Evolutionary conservation across 2,888 invertebrate species (phyloP).

Genomic region (Drosophila paranaensis): DNA sequence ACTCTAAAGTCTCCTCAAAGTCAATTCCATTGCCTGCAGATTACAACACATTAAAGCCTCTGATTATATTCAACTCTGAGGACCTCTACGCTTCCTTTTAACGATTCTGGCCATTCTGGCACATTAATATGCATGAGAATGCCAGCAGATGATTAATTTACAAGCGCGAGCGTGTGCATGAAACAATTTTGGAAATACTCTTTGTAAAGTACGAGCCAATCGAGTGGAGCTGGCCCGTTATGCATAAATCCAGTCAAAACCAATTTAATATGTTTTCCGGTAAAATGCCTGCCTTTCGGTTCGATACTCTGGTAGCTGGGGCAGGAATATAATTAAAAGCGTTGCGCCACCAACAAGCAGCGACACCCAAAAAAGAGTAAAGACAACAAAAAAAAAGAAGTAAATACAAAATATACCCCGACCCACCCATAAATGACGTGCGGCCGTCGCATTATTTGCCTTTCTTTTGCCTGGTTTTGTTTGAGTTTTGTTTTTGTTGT

Average conservation of each 20-base stretch:
- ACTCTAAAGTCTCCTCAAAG: no score
- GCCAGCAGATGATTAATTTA: constrained; percentile 32
- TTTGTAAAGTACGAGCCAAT: constrained; percentile 12
- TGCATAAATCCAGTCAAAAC: constrained; percentile 46
- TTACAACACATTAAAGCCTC: neutral
- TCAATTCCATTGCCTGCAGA: neutral
- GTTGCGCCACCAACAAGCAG: constrained; percentile 54
- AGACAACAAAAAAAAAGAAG: neutral
- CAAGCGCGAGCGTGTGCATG: constrained; percentile 6
- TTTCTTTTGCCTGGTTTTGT: constrained; percentile 62
- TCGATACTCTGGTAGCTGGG: constrained; percentile 50
- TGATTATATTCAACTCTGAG: neutral
- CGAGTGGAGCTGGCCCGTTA: constrained; percentile 11
- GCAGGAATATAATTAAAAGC: constrained; percentile 74
- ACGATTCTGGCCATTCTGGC: neutral
- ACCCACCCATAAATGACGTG: constrained; percentile 81
- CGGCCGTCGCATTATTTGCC: constrained; percentile 73
- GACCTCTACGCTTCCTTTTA: neutral
- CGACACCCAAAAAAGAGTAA: constrained; percentile 59
- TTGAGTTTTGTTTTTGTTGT: constrained; percentile 10
- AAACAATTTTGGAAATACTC: constrained; percentile 12
- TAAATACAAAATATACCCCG: constrained; percentile 26
- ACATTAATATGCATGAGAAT: constrained; percentile 34
- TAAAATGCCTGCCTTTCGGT: constrained; percentile 49
- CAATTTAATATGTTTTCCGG: constrained; percentile 61